These are phyloP conservation scores for Eupithecia pulchellata DNA, from an alignment of 2,888 invertebrate species.

Conservation along the genomic window DNA sequence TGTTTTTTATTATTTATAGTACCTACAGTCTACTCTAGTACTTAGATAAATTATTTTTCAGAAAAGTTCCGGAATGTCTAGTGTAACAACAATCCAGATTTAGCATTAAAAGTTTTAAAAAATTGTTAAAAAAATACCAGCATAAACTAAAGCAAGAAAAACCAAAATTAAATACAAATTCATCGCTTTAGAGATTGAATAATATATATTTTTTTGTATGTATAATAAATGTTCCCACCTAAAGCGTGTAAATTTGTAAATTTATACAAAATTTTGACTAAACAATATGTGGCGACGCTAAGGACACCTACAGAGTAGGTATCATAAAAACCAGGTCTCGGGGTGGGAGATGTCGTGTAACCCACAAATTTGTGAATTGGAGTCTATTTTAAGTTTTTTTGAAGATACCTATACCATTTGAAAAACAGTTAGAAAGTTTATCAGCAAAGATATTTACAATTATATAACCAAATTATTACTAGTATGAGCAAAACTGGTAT, in stretches of 20 bases:
- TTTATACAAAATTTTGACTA: conserved; percentile 52
- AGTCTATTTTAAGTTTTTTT: background rate
- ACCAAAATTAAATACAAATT: background rate
- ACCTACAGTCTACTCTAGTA: too few relatives aligned
- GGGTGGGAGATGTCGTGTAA: conserved; percentile 34
- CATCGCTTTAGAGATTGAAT: conserved; percentile 5
- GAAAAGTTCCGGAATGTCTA: background rate
- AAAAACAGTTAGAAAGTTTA: too few relatives aligned
- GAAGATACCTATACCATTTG: background rate
- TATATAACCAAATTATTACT: too few relatives aligned
- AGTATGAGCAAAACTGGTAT: too few relatives aligned
- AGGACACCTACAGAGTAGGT: conserved; percentile 57
- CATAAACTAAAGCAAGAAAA: background rate
- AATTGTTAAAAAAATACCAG: too few relatives aligned
- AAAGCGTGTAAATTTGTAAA: conserved; percentile 38
- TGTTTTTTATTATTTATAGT: too few relatives aligned
- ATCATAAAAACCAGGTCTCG: conserved; percentile 51
- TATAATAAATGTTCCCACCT: background rate
- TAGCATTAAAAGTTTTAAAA: too few relatives aligned
- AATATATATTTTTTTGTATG: conserved; percentile 3
- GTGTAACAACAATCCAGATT: too few relatives aligned
- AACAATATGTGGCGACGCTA: conserved; percentile 50
- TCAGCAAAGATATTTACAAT: too few relatives aligned
- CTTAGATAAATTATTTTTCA: background rate
- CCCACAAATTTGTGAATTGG: conserved; percentile 22